These are phyloP conservation scores for Hippoglossus hippoglossus DNA, from an alignment of 2,797 vertebrate genomes.

Conservation along the genomic window DNA sequence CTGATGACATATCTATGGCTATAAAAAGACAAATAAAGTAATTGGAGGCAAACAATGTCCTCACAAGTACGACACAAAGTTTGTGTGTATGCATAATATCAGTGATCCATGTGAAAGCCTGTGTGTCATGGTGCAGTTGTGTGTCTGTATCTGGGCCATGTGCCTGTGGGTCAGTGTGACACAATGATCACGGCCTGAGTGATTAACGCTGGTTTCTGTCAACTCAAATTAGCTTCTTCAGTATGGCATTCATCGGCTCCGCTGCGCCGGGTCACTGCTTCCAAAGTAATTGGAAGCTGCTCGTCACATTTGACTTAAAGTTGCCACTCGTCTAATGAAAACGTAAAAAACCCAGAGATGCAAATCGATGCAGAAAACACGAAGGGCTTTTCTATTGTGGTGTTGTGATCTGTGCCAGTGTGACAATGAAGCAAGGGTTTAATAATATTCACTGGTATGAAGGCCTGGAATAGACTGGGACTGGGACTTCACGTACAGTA, in stretches of 20 bases:
- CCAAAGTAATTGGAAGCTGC: slow-evolving; percentile 64
- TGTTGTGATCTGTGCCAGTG: slow-evolving; percentile 6
- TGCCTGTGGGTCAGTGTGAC: slow-evolving; percentile 48
- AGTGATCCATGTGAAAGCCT: neutral
- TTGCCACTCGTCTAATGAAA: slow-evolving; percentile 38
- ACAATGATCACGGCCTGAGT: slow-evolving; percentile 8
- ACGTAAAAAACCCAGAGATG: slow-evolving; percentile 41
- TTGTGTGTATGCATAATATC: neutral
- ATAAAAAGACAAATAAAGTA: no score
- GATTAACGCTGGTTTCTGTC: slow-evolving; percentile 53
- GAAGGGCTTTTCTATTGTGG: neutral
- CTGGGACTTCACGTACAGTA: neutral
- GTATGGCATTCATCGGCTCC: slow-evolving; percentile 54
- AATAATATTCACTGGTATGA: slow-evolving; percentile 14
- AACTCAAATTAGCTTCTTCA: slow-evolving; percentile 63
- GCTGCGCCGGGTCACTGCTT: slow-evolving; percentile 60
- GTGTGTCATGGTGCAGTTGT: neutral
- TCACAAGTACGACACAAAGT: neutral
- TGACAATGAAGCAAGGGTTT: neutral
- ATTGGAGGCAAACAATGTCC: neutral
- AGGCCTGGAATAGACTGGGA: neutral
- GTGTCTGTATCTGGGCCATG: slow-evolving; percentile 3
- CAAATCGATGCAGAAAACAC: slow-evolving; percentile 41
- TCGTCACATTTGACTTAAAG: slow-evolving; percentile 33
- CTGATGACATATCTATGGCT: no score